A percentile compares a stretch with the other conserved stretches of the same genome.
These are phyloP conservation scores for Galendromus occidentalis DNA, from an alignment of 1,140 invertebrate genomes.

Conservation along the genomic window DNA sequence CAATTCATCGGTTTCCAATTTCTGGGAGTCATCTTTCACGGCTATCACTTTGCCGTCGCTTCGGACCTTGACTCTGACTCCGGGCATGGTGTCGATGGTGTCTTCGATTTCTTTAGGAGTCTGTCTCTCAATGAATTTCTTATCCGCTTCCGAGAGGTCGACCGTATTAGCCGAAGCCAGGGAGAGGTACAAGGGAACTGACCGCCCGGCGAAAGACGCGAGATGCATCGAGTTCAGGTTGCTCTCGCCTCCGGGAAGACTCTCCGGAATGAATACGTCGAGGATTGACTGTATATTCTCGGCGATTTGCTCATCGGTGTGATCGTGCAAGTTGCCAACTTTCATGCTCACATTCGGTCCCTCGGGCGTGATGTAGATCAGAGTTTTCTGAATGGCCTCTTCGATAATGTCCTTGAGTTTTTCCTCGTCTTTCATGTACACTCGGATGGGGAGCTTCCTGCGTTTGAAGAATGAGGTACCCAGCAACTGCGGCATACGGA, in stretches of 20 bases:
- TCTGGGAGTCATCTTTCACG: neutral
- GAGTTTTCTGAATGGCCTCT: neutral
- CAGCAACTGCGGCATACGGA: neutral
- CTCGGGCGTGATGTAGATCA: neutral
- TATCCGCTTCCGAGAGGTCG: neutral
- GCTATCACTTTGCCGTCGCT: neutral
- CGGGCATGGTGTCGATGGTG: neutral
- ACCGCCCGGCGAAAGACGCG: neutral
- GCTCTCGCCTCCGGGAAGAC: neutral
- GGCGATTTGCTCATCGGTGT: neutral
- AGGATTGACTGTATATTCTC: neutral
- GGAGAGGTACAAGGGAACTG: neutral
- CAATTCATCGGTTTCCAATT: neutral
- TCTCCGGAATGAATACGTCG: neutral
- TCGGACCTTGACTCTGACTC: neutral
- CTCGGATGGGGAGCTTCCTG: neutral
- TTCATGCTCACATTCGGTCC: slow-evolving; percentile 1
- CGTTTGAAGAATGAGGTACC: neutral
- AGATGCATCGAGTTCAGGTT: slow-evolving; percentile 7
- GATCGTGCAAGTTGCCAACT: neutral
- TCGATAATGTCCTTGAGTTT: neutral
- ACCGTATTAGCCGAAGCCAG: neutral
- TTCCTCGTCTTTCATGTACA: neutral
- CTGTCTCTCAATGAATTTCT: neutral
- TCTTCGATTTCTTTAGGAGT: neutral